Evolutionary conservation across 2,797 vertebrate genomes (phyloP).

Genomic region (Clarias laeviceps): DNA sequence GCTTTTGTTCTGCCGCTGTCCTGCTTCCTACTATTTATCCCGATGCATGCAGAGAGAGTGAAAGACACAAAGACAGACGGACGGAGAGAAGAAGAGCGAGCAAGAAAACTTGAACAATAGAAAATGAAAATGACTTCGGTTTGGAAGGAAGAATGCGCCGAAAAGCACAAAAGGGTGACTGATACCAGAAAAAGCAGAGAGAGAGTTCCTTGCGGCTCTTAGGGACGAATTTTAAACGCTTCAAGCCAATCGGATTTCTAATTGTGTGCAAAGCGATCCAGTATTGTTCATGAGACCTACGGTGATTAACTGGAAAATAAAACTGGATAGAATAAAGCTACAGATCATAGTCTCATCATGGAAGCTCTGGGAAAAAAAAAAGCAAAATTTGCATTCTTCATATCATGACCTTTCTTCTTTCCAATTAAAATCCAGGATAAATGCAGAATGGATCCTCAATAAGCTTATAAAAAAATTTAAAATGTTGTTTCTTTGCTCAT

Average conservation of each 20-base stretch:
- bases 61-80: not conserved
- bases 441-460: too few species aligned
- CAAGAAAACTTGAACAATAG: not conserved
- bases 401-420: not conserved
- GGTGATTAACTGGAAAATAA: not conserved
- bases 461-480: not conserved
- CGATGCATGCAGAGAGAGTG: not conserved
- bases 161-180: not conserved
- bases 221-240: not conserved
- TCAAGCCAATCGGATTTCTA: not conserved
- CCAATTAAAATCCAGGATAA: not conserved
- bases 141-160: too few species aligned
- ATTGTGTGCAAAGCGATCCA: not conserved
- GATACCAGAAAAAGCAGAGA: not conserved
- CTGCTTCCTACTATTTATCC: slow-evolving; percentile 18
- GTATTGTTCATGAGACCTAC: not conserved
- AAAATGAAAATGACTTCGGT: not conserved
- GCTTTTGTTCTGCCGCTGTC: slow-evolving; percentile 21
- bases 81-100: not conserved
- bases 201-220: not conserved
- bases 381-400: not conserved
- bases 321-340: not conserved
- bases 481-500: not conserved
- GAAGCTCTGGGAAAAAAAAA: not conserved
- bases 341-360: not conserved